These are phyloP conservation scores for Antigone vipio DNA, from an alignment of 2,113 vertebrate genomes.

Conservation along the genomic window DNA sequence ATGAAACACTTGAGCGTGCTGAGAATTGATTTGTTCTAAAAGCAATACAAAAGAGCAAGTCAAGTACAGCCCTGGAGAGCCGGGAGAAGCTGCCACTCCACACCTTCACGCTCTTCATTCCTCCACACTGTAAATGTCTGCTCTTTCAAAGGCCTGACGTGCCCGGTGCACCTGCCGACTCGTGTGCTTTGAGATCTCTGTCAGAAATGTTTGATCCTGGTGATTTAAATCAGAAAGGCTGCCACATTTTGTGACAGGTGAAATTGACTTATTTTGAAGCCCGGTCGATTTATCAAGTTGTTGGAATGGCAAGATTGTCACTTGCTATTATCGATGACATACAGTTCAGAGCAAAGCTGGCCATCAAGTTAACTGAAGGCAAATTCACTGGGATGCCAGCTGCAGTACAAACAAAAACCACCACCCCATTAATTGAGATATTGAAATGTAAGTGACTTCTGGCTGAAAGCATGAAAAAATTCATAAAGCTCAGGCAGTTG, in stretches of 20 bases:
- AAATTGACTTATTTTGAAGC: slow-evolving; percentile 43
- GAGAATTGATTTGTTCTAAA: neutral
- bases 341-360: slow-evolving; percentile 10
- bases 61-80: neutral
- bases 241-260: neutral
- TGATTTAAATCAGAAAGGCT: slow-evolving; percentile 23
- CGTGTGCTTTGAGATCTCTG: neutral
- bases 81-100: neutral
- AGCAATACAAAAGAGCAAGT: neutral
- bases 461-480: neutral
- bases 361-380: neutral
- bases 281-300: slow-evolving; percentile 29
- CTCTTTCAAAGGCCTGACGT: neutral
- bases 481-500: neutral
- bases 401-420: neutral
- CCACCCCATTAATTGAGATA: neutral
- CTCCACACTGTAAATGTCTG: neutral
- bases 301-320: slow-evolving; percentile 37
- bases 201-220: slow-evolving; percentile 2
- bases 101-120: neutral
- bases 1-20: accelerated
- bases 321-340: slow-evolving; percentile 17
- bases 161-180: accelerated
- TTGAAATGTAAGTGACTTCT: neutral
- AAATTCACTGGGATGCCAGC: neutral